These are phyloP conservation scores for Petrosia ficiformis DNA, from an alignment of 37 sponge, comb jelly and placozoan species.

Conservation along the genomic window DNA sequence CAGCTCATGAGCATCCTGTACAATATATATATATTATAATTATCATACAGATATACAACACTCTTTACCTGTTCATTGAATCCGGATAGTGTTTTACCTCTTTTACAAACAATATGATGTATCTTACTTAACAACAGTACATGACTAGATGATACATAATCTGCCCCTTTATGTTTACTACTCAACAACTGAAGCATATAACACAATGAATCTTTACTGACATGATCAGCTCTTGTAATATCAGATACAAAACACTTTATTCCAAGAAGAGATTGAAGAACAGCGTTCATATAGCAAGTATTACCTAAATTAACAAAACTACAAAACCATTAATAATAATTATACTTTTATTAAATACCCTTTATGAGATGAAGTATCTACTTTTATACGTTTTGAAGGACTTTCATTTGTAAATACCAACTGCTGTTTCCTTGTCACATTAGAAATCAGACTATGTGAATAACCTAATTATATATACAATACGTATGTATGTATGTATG, in stretches of 20 bases:
- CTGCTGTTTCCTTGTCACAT: no score
- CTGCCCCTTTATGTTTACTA: no score
- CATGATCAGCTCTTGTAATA: no score
- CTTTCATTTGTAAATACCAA: not conserved
- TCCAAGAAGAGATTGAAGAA: conserved; percentile 77
- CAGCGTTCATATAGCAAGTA: conserved; percentile 91
- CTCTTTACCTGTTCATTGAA: conserved; percentile 67
- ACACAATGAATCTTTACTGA: no score
- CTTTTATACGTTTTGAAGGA: not conserved
- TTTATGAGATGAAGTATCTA: not conserved
- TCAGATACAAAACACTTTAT: conserved; percentile 78
- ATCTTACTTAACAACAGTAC: conserved; percentile 52
- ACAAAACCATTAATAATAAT: not conserved
- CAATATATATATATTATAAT: not conserved
- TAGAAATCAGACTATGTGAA: no score
- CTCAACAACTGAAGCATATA: no score
- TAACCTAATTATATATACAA: no score
- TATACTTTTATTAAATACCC: not conserved
- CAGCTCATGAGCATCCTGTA: conserved; percentile 83
- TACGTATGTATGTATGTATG: no score
- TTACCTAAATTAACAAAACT: conserved; percentile 86
- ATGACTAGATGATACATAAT: conserved; percentile 42
- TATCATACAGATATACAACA: not conserved
- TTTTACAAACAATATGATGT: conserved; percentile 30
- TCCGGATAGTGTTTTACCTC: conserved; percentile 42